These are phyloP conservation scores for Chrysaora quinquecirrha DNA, from an alignment of 30 jellyfish, hydroid and myxozoan genomes.

Conservation along the genomic window DNA sequence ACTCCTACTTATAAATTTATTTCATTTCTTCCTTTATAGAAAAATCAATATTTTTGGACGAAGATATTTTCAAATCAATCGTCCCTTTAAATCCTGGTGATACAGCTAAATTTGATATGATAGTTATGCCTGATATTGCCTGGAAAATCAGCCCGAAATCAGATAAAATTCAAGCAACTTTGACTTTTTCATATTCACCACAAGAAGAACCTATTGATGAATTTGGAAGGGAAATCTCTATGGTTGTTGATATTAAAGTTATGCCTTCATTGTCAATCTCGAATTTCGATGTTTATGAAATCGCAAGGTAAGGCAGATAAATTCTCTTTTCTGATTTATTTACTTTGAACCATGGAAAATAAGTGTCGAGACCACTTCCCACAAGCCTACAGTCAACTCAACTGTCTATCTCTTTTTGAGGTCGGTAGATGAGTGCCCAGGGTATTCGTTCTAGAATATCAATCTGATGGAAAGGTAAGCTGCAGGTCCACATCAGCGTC, in stretches of 20 bases:
- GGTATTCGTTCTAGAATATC: no score
- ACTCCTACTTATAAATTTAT: no score
- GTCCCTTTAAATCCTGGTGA: slow-evolving; percentile 81
- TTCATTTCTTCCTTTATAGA: slow-evolving; percentile 40
- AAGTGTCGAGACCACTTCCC: no score
- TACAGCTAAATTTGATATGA: slow-evolving; percentile 32
- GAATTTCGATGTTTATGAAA: slow-evolving; percentile 72
- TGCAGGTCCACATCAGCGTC: no score
- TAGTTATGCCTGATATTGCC: slow-evolving; percentile 79
- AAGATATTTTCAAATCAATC: slow-evolving; percentile 25
- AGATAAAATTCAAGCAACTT: slow-evolving; percentile 71
- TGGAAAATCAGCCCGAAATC: slow-evolving; percentile 75
- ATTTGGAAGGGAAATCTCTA: slow-evolving; percentile 74
- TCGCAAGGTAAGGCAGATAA: slow-evolving; percentile 88
- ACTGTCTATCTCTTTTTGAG: no score
- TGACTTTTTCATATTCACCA: slow-evolving; percentile 68
- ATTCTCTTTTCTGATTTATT: no score
- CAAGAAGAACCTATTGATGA: slow-evolving; percentile 49
- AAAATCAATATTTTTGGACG: slow-evolving; percentile 45
- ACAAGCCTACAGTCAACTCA: no score
- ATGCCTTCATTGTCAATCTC: slow-evolving; percentile 88
- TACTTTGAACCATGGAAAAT: no score
- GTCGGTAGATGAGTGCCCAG: no score
- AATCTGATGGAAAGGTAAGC: no score
- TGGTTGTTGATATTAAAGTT: slow-evolving; percentile 85